Evolutionary conservation across 35 echinoderm and acorn worm species (phyloP).

Genomic region (Hemicentrotus pulcherrimus): DNA sequence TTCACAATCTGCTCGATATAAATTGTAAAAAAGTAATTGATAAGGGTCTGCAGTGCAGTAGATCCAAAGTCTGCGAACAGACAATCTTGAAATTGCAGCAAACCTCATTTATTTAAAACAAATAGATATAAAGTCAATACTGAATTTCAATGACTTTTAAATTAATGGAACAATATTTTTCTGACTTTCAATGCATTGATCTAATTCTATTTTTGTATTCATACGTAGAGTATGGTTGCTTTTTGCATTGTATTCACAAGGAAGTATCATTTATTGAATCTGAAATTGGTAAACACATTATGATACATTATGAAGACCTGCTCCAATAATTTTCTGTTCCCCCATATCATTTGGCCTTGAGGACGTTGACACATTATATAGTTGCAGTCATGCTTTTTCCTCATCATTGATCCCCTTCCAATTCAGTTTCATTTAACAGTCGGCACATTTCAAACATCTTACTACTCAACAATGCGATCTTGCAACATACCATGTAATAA

Average conservation of each 20-base stretch:
- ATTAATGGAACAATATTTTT: not conserved
- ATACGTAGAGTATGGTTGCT: not conserved
- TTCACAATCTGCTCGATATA: not conserved
- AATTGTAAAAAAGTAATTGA: not conserved
- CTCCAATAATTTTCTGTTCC: conserved; percentile 2
- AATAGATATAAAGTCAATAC: not conserved
- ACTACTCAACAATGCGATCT: not conserved
- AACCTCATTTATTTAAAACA: not conserved
- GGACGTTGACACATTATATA: not conserved
- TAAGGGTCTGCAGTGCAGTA: not conserved
- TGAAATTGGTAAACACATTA: not conserved
- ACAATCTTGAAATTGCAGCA: not conserved
- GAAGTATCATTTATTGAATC: not conserved
- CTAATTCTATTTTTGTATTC: not conserved
- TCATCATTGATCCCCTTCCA: too few relatives aligned
- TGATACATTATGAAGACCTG: not conserved
- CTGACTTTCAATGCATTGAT: not conserved
- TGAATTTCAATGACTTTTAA: not conserved
- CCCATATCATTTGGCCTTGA: not conserved
- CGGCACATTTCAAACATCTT: too few relatives aligned
- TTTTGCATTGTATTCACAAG: not conserved
- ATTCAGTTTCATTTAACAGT: too few relatives aligned
- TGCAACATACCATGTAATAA: not conserved
- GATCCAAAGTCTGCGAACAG: not conserved
- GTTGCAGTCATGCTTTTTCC: not conserved